Conservation (phyloP, 1,140 invertebrate genomes). For the Pollicipes pollicipes region DNA sequence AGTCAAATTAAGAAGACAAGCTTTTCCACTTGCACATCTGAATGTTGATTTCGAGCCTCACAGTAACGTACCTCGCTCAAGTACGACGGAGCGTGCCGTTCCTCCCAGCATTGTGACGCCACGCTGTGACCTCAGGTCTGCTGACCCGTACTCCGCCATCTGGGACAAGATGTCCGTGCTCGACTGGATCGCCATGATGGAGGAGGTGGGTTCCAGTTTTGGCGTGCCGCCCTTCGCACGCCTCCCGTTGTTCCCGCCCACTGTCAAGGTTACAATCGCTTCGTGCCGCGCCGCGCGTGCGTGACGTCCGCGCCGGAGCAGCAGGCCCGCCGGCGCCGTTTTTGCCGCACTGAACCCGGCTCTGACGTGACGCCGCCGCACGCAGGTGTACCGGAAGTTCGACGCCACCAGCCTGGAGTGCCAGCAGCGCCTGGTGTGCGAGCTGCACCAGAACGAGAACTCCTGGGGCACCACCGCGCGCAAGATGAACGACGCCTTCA, state of each 20-base stretch:
- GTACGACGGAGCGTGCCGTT: too few relatives aligned
- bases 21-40: too few relatives aligned
- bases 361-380: neutral
- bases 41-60: neutral
- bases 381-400: conserved; percentile 20
- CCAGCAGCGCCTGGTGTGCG: conserved; percentile 21
- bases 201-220: conserved; percentile 12
- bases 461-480: conserved; percentile 18
- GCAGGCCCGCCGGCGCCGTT: neutral
- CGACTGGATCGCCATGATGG: conserved; percentile 22
- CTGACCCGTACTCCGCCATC: conserved; percentile 17
- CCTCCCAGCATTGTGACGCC: too few relatives aligned
- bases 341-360: neutral
- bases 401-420: conserved; percentile 20
- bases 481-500: conserved; percentile 18
- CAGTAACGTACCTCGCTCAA: neutral
- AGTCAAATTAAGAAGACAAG: too few relatives aligned
- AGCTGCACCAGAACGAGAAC: conserved; percentile 20
- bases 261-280: neutral
- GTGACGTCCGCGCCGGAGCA: neutral
- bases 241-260: neutral
- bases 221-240: neutral
- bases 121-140: conserved; percentile 13
- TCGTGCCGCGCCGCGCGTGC: neutral
- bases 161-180: conserved; percentile 20